Base-by-base conservation (phyloP, 2,888 invertebrate genomes). In the Rhamphomyia laevipes region DNA sequence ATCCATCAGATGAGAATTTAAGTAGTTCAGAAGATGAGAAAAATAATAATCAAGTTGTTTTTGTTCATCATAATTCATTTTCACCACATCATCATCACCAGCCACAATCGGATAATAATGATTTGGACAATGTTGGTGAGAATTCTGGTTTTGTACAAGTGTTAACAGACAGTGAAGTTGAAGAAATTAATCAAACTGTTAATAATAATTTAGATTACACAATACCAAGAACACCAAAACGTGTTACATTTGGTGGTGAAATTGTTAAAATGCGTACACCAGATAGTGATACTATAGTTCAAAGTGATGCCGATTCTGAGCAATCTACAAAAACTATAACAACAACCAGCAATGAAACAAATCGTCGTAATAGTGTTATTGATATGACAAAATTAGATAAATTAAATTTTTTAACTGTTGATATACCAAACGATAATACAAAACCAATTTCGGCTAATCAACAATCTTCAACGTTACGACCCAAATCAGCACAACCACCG, bases 221-320 rank as follows among this genome's bases (percentile, higher is more conserved):
- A 61, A 64, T 67, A 31, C 74, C 80, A 18, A 73, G 77, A 56
- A 78, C 80, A 1, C 77, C 81, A 0, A 78, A 86, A 63, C 77
- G 86, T 60, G 89, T 89, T 10, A 80, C 86, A 45, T 89, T 89
- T 58, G 89, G 89, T 5, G 89, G 89, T n/a, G 89, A 89, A 70
- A 77, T 86, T 54, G 82, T 89, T 4, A 89, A 89, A 73, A 77
- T 89, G 67, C 73, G 89, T 53, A 89, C 89, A 13, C 89, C 89
- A 1, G 89, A 89, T 57, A 87, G 86, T 64, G 88, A 88, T 61
- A 81, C 81, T 47, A 72, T 79, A 27, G 59, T 60, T 2, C 74
- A 75, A 12, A 78, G 77, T 58, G 78, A 78, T 61, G 75, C 74
- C 37, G 75, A 76, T 51, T 66, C 66, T 35, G 17, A 12, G 27